phyloP scores from a whole-genome alignment of 1,140 invertebrate species.

The Trissolcus basalis region DNA sequence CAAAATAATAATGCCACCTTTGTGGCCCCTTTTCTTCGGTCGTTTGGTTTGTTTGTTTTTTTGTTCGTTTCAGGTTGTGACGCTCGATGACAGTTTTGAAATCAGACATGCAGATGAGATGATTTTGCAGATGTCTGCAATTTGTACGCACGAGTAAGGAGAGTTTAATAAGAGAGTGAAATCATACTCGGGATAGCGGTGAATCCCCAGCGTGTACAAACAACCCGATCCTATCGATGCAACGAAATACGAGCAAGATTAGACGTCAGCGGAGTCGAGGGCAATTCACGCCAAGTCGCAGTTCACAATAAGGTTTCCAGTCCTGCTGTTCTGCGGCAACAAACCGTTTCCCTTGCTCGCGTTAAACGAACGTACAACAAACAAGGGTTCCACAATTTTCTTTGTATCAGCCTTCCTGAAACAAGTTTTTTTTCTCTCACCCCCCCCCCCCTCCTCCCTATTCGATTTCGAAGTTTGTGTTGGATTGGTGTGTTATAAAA shows the following conservation, averaged over 20 bases:
- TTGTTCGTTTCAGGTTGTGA: neutral
- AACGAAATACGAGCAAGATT: constrained; percentile 62
- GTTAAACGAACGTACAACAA: constrained; percentile 49
- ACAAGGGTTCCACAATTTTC: constrained; percentile 37
- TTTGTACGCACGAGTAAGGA: constrained; percentile 15
- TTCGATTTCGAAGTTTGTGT: too few relatives aligned
- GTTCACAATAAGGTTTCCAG: constrained; percentile 60
- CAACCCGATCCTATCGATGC: constrained; percentile 59
- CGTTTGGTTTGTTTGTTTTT: neutral
- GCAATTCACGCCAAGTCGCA: constrained; percentile 57
- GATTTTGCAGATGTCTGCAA: too few relatives aligned
- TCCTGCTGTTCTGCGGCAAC: constrained; percentile 53
- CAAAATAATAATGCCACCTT: constrained; percentile 31
- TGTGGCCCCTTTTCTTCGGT: constrained; percentile 17
- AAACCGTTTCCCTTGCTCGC: constrained; percentile 52
- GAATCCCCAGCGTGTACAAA: constrained; percentile 61
- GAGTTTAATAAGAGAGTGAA: constrained; percentile 60
- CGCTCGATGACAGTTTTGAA: too few relatives aligned
- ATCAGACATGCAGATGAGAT: too few relatives aligned
- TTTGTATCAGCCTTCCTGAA: constrained; percentile 9
- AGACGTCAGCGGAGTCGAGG: constrained; percentile 52
- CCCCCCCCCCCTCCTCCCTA: neutral
- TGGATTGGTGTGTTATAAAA: too few relatives aligned
- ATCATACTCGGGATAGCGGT: constrained; percentile 50
- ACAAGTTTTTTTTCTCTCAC: constrained; percentile 3